Percentiles rank a stretch among this genome's conserved stretches.
Conservation (phyloP, 1,140 invertebrate species). For the Drosophila takahashii region DNA sequence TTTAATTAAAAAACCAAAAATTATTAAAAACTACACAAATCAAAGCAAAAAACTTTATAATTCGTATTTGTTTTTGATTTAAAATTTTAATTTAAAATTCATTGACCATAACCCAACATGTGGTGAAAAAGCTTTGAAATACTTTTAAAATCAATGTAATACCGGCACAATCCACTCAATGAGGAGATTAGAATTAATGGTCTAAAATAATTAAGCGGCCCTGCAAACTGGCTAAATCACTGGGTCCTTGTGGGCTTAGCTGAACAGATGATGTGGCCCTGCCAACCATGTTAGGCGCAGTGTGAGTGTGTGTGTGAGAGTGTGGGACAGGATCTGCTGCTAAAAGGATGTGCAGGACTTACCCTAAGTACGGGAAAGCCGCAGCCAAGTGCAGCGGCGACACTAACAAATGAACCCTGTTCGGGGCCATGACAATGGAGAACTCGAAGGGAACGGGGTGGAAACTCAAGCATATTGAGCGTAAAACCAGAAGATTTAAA, state of each 20-base stretch:
- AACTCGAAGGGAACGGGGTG: not conserved
- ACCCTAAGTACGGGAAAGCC: conserved; percentile 54
- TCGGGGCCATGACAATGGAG: conserved; percentile 52
- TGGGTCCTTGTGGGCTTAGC: conserved; percentile 52
- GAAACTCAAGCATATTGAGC: conserved; percentile 64
- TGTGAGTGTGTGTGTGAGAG: not conserved
- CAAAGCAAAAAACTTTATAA: not conserved
- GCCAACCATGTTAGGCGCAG: conserved; percentile 2
- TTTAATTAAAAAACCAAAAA: too few species aligned
- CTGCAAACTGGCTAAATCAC: conserved; percentile 44
- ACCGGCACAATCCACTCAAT: conserved; percentile 41
- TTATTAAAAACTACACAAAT: too few species aligned
- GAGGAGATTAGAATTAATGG: conserved; percentile 69
- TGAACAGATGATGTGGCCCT: conserved; percentile 67
- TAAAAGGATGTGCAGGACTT: conserved; percentile 55
- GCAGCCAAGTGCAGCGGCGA: conserved; percentile 72
- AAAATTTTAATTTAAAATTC: too few species aligned
- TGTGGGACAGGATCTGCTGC: conserved; percentile 8
- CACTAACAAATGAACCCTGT: conserved; percentile 77
- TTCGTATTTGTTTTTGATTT: not conserved
- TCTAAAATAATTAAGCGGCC: conserved; percentile 74
- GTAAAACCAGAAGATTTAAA: conserved; percentile 79
- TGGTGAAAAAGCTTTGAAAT: conserved; percentile 3
- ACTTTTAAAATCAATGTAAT: conserved; percentile 49
- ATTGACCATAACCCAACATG: too few species aligned